A percentile compares a stretch with the other conserved stretches of the same genome.
These are phyloP conservation scores for Popillia japonica DNA, from an alignment of 1,140 invertebrate species.

Conservation along the genomic window DNA sequence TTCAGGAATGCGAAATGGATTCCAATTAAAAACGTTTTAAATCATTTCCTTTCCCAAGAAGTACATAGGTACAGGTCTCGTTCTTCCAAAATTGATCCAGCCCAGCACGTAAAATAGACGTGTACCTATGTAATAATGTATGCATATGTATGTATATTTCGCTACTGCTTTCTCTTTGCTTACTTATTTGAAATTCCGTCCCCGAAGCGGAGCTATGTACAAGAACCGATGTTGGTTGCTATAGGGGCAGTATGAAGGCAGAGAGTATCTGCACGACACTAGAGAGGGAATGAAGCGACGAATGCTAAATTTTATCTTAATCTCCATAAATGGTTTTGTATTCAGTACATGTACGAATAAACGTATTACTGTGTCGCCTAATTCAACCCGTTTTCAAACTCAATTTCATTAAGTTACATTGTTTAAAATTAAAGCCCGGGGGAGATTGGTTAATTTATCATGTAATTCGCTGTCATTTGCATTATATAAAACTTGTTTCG, in stretches of 20 bases:
- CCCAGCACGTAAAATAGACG: background rate
- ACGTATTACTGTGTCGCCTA: constrained; percentile 56
- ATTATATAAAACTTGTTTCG: constrained; percentile 38
- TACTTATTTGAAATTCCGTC: constrained; percentile 20
- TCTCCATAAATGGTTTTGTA: constrained; percentile 50
- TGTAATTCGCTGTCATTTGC: constrained; percentile 54
- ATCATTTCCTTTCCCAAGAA: no score
- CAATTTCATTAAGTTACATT: constrained; percentile 61
- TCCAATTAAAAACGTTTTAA: no score
- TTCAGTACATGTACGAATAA: constrained; percentile 58
- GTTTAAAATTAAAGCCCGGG: constrained; percentile 59
- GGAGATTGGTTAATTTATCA: constrained; percentile 60
- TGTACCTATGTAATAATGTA: background rate
- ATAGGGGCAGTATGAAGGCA: background rate
- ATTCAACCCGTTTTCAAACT: constrained; percentile 61
- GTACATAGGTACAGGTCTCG: no score
- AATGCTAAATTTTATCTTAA: constrained; percentile 46
- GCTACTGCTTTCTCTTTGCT: background rate
- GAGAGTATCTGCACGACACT: background rate
- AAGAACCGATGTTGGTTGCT: background rate
- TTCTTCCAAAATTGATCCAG: no score
- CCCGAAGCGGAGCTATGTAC: background rate
- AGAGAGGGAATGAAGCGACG: background rate
- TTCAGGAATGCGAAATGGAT: no score
- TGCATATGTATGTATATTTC: constrained; percentile 32